Conservation (phyloP, 2,888 invertebrate species). For the Crioceris asparagi region DNA sequence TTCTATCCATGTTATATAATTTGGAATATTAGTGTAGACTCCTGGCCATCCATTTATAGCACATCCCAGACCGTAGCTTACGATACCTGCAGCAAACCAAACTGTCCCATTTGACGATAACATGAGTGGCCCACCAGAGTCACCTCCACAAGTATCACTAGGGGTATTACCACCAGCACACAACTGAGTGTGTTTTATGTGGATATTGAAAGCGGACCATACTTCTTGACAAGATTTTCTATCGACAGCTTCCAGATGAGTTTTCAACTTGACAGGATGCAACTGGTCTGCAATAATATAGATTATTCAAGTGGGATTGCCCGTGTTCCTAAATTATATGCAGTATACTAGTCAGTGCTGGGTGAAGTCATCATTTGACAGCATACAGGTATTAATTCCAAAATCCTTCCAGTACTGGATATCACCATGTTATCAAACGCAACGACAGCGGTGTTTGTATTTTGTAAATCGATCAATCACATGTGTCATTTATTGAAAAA, state of each 20-base stretch:
- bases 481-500: too few relatives aligned
- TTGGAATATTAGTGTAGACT: slow-evolving; percentile 53
- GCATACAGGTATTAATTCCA: too few relatives aligned
- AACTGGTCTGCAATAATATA: slow-evolving; percentile 24
- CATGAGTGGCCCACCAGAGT: slow-evolving; percentile 75
- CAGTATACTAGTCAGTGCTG: too few relatives aligned
- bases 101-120: slow-evolving; percentile 23
- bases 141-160: slow-evolving; percentile 67
- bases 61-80: slow-evolving; percentile 59
- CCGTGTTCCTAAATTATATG: too few relatives aligned
- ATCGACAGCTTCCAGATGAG: slow-evolving; percentile 47
- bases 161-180: slow-evolving; percentile 63
- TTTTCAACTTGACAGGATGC: slow-evolving; percentile 49
- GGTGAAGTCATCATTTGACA: too few relatives aligned
- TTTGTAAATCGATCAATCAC: too few relatives aligned
- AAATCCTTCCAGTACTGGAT: too few relatives aligned
- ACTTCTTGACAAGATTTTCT: slow-evolving; percentile 44
- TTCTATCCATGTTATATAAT: slow-evolving; percentile 52
- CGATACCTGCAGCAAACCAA: slow-evolving; percentile 49
- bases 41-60: slow-evolving; percentile 55
- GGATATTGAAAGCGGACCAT: slow-evolving; percentile 41
- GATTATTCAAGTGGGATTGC: too few relatives aligned
- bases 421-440: too few relatives aligned
- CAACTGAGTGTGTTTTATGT: slow-evolving; percentile 46
- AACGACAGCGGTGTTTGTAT: too few relatives aligned